Base-by-base conservation (phyloP, 2,797 vertebrate genomes). In the Chaetophractus vellerosus region DNA sequence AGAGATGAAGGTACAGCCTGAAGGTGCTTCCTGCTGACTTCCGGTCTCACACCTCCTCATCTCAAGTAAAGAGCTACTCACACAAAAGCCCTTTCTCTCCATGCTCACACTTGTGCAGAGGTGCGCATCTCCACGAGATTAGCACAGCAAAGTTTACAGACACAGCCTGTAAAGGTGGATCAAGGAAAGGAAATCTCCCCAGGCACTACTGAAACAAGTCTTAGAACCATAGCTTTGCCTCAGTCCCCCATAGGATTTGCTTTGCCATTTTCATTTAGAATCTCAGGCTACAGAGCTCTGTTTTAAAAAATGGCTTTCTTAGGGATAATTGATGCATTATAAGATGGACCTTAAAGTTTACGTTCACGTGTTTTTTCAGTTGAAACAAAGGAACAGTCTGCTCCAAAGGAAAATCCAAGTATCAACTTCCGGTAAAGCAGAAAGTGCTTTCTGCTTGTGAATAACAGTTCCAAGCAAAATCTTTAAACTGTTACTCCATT, bases 341-440 rank as follows among this genome's bases (percentile, higher is more conserved):
- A 52, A 88, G 52, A 82, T 33, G 0, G 4, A 52, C 16, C n/a
- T n/a, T 61, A 79, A 72, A 48, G 28, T 15, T 82, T 63, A 82
- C 12, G 83, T 52, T 64, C n/a, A 52, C 48, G 8, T 10, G 4
- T 36, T 71, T 63, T 75, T 19, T 3, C 31, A 0, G 5, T 36
- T 14, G 33, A n/a, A n/a, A 50, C 31, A 93, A 75, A 95, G 26
- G 36, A 15, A 69, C 9, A 79, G 21, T 38, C 36, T 71, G 24
- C 8, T 92, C 33, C 28, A 64, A 95, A 93, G 61, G 38, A 69
- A 86, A 72, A 83, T 66, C 92, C 64, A 88, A 88, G 12, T 59
- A n/a, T 36, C 63, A 91, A 57, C 2, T 4, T 26, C 78, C 82
- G 9, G 9, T n/a, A 84, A 79, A 90, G 50, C 9, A 83, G 14